Evolutionary conservation across 92 coral and sea anemone species (phyloP), one percentile per base, ranked within the genome.

Genomic region (Epizoanthus stellaris): DNA sequence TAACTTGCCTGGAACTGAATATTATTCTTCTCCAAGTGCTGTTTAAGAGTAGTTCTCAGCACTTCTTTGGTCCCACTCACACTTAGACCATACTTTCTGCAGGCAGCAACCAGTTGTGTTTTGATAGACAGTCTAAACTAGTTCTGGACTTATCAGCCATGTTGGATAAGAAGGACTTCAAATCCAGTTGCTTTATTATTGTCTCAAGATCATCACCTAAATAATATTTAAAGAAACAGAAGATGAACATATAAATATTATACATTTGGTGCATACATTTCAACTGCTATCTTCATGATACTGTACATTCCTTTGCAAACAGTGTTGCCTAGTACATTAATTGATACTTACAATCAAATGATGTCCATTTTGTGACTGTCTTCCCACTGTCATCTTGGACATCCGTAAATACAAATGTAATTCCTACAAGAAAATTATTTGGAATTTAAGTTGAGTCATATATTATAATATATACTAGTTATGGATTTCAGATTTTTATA

Each of bases 281-380:
- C 36, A 30, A 2, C 36, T 30, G 36, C 36, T 30, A 30, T 30
- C 36, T 30, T 30, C 36, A 30, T 30, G 36, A 30, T 30, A 30
- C 36, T 30, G 36, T 30, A 30, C 36, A 1, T 1, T 30, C 36
- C 36, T 30, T 30, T 1, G 36, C 36, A 30, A 17, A 12, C 5
- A 4, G n/a, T 39, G 16, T n/a, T 5, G 47, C 21, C 82, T 70
- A 19, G 8, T 69, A 12, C n/a, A 14, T 20, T 10, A 59, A 45
- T 39, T 17, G 53, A 19, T 76, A 67, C 73, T 42, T 66, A 85
- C 88, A 76, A 57, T 85, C 88, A 23, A 85, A 56, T 23, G 84
- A 85, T 0, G 82, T 73, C 82, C 88, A 85, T 68, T 76, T 85
- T 66, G 76, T 76, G 60, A 64, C 53, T 34, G 89, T 76, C 69